These are phyloP conservation scores for Meloidogyne hapla DNA, from an alignment of 1,140 invertebrate genomes.

Conservation along the genomic window DNA sequence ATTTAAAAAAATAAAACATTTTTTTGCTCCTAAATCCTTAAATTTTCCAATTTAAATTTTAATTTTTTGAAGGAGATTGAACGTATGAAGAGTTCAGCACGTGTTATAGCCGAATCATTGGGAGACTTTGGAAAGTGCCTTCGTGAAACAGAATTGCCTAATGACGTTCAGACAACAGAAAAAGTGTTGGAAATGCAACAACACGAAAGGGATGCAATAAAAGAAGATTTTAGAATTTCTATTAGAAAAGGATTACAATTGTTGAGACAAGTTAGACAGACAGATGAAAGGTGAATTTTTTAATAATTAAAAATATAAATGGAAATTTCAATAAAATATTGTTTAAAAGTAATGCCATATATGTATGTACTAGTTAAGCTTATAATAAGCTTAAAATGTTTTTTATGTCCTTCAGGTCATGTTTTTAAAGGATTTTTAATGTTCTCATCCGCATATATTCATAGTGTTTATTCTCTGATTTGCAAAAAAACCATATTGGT, in stretches of 20 bases:
- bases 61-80: slow-evolving; percentile 78
- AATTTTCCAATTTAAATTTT: neutral
- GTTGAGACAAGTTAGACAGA: slow-evolving; percentile 64
- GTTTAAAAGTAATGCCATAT: too few relatives aligned
- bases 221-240: slow-evolving; percentile 64
- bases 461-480: too few relatives aligned
- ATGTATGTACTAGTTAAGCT: too few relatives aligned
- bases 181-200: slow-evolving; percentile 73
- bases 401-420: too few relatives aligned
- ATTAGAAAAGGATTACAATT: slow-evolving; percentile 61
- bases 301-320: too few relatives aligned
- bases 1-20: too few relatives aligned
- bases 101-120: slow-evolving; percentile 79
- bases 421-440: too few relatives aligned
- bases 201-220: slow-evolving; percentile 61
- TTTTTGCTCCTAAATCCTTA: too few relatives aligned
- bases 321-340: too few relatives aligned
- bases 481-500: too few relatives aligned
- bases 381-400: too few relatives aligned
- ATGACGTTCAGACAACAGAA: slow-evolving; percentile 76
- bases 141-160: slow-evolving; percentile 77
- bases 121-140: slow-evolving; percentile 81
- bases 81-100: slow-evolving; percentile 84
- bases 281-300: slow-evolving; percentile 41
- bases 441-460: too few relatives aligned